Evolutionary conservation across 53 echinoderm and acorn worm species (phyloP).

Genomic region (Pentamera pediparva): DNA sequence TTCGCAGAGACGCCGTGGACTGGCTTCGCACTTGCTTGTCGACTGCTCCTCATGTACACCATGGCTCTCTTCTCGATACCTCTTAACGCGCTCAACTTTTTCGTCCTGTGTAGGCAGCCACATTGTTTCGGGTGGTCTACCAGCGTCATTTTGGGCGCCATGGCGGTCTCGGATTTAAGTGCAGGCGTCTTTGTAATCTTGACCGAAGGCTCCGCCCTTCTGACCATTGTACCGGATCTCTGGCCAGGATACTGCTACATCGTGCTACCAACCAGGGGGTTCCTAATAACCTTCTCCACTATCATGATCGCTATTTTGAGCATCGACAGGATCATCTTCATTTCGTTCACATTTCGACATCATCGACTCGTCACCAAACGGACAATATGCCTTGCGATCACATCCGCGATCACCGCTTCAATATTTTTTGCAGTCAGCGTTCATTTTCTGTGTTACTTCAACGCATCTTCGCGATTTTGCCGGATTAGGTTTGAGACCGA

Average conservation of each 20-base stretch:
- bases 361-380: not conserved
- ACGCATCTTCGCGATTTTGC: not conserved
- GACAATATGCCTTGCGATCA: not conserved
- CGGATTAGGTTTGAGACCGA: too few species aligned
- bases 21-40: not conserved
- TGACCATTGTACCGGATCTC: not conserved
- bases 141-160: not conserved
- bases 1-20: not conserved
- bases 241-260: not conserved
- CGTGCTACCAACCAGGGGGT: not conserved
- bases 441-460: not conserved
- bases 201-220: not conserved
- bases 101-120: not conserved
- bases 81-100: not conserved
- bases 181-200: not conserved
- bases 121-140: conserved; percentile 8
- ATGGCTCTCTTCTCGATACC: not conserved
- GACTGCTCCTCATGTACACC: not conserved
- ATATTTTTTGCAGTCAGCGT: not conserved
- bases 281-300: not conserved
- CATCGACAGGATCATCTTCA: not conserved
- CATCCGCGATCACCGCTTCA: not conserved
- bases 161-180: not conserved
- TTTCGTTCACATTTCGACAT: not conserved
- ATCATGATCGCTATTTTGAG: not conserved